A percentile compares a stretch with the other conserved stretches of the same genome.
Conservation (phyloP, 2,113 vertebrate genomes). For the Burhinus bistriatus region DNA sequence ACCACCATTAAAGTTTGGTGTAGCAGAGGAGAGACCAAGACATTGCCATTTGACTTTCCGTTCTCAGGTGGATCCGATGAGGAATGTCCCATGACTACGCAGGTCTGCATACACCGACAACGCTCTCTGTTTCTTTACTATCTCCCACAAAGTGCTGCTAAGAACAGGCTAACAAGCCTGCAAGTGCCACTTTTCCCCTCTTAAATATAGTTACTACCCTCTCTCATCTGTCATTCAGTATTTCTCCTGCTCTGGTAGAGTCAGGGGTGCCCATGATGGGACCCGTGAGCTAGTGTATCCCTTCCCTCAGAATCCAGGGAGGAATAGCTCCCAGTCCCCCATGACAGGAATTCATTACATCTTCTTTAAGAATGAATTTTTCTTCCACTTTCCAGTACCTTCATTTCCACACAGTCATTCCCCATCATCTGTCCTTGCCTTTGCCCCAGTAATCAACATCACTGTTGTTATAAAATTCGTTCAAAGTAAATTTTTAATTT, state of each 20-base stretch:
- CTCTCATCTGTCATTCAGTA: background rate
- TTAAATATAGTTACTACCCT: background rate
- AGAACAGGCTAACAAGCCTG: background rate
- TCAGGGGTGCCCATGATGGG: background rate
- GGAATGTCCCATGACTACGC: rapidly evolving
- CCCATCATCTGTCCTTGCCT: background rate
- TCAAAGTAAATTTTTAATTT: background rate
- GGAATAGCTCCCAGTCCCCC: background rate
- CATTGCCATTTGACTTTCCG: background rate
- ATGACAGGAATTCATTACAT: background rate
- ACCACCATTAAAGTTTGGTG: background rate
- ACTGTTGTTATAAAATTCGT: background rate
- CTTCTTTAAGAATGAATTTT: background rate
- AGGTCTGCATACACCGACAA: too few species aligned
- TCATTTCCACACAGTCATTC: background rate
- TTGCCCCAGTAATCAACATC: background rate
- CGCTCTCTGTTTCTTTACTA: background rate
- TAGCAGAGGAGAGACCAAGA: background rate
- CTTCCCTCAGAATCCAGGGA: background rate
- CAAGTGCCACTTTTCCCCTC: background rate
- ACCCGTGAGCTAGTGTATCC: rapidly evolving
- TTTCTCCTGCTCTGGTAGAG: background rate
- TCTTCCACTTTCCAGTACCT: background rate
- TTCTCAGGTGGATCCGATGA: background rate
- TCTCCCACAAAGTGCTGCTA: background rate